Evolutionary conservation across 2,797 vertebrate genomes (phyloP), one percentile per base, ranked within the genome.

Genomic region (Acipenser ruthenus): DNA sequence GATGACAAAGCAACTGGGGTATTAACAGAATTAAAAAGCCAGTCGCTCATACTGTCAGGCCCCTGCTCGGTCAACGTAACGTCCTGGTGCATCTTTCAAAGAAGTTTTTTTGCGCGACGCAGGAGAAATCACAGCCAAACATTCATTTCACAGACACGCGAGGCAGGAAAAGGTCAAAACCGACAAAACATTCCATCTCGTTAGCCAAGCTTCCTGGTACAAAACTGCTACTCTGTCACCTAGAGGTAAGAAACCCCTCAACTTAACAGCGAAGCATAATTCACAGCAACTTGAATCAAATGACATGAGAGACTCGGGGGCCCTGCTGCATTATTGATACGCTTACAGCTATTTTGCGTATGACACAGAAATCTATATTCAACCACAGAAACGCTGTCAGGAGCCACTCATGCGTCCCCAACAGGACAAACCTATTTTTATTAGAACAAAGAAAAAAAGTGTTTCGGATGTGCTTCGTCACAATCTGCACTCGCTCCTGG

Each of bases 391-490:
- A 13, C 23, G 50, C 74, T 67, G 50, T 69, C 71, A 75, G 71
- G 71, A 70, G 68, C 72, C 71, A 76, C 79, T 80, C 75, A 73
- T 73, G 69, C 67, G 65, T 71, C 67, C 71, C 71, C 73, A 77
- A 75, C 63, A 73, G 68, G 73, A 77, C 69, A 76, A 80, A 37
- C 37, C 75, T 74, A 72, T 76, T 80, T 80, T 79, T 73, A 75
- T 66, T 62, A 37, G 37, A 37, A 37, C 37, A 37, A 37, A 37
- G 37, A 5, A 37, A 37, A 18, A 37, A 37, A 37, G 3, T 37
- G 37, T 37, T 37, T 37, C 18, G 37, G 37, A 37, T 37, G 37
- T 37, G 37, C 37, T 37, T 37, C 37, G 37, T 4, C 3, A 37
- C 37, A 37, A 37, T 37, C 37, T 37, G 37, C 37, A 37, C 37